phyloP scores from a whole-genome alignment of 1,140 invertebrate species.

The Homarus americanus region DNA sequence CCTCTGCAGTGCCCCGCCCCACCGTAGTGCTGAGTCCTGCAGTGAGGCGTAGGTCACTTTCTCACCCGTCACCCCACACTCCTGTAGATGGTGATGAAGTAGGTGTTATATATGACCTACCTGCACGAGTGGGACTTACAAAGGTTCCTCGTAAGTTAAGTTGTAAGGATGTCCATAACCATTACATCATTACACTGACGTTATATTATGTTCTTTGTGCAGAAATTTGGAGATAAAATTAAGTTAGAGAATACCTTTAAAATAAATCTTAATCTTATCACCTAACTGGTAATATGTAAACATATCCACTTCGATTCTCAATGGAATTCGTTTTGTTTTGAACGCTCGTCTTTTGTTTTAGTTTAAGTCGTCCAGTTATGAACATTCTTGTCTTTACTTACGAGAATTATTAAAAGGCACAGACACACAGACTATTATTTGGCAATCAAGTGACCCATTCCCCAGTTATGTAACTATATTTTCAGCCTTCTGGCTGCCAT shows the following conservation, averaged over 20 bases:
- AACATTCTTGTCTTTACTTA: background rate
- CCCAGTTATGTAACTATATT: no score
- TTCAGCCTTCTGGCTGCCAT: no score
- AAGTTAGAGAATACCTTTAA: background rate
- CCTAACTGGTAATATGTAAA: no score
- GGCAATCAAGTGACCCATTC: no score
- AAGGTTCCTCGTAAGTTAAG: background rate
- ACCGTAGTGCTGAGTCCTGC: background rate
- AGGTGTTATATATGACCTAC: background rate
- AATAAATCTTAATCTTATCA: background rate
- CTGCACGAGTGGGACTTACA: background rate
- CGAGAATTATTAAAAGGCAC: background rate
- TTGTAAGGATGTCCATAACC: background rate
- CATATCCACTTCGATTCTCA: no score
- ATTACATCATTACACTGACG: no score
- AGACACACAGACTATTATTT: background rate
- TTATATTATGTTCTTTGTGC: background rate
- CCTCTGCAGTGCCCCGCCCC: slow-evolving; percentile 5
- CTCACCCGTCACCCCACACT: slow-evolving; percentile 10
- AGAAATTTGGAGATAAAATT: background rate
- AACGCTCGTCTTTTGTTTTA: no score
- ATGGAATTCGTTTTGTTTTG: no score
- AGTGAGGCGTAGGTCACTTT: background rate
- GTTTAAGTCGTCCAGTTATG: background rate
- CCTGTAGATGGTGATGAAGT: slow-evolving; percentile 1